A percentile compares a stretch with the other conserved stretches of the same genome.
phyloP scores from a whole-genome alignment of 2,797 vertebrate genomes.

The Lithobates pipiens region DNA sequence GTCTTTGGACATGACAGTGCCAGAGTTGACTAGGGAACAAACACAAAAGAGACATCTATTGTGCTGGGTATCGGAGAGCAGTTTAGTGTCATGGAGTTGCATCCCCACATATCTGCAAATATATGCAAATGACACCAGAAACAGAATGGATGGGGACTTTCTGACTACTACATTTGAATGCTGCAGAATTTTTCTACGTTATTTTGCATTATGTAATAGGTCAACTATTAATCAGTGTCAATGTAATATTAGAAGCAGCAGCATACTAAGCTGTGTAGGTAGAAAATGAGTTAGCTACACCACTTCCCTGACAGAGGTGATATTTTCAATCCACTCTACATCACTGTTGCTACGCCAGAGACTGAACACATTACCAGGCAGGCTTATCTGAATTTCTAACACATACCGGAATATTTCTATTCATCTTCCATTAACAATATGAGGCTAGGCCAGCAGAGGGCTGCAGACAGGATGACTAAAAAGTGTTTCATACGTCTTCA shows the following conservation, averaged over 20 bases:
- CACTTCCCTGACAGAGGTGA: neutral
- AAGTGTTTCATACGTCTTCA: neutral
- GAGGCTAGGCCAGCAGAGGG: neutral
- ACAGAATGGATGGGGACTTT: too few relatives aligned
- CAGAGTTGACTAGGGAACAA: too few relatives aligned
- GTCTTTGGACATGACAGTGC: too few relatives aligned
- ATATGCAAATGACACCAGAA: too few relatives aligned
- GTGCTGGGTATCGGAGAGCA: too few relatives aligned
- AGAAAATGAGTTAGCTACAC: neutral
- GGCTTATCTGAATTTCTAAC: slow-evolving; percentile 35
- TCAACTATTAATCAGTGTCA: neutral
- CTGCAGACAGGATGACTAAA: neutral
- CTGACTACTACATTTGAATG: neutral
- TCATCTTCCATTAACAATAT: slow-evolving; percentile 16
- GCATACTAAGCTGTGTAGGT: neutral
- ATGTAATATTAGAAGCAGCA: neutral
- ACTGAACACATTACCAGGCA: slow-evolving; percentile 3
- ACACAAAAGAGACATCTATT: too few relatives aligned
- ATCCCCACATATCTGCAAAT: too few relatives aligned
- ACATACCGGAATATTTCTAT: slow-evolving; percentile 1
- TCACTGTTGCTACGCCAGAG: slow-evolving; percentile 53
- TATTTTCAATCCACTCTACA: slow-evolving; percentile 25
- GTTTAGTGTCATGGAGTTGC: too few relatives aligned
- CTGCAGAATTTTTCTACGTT: neutral
- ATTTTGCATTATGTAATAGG: neutral